Evolutionary conservation across 92 coral and sea anemone species (phyloP).

Genomic region (Micromussa lordhowensis): DNA sequence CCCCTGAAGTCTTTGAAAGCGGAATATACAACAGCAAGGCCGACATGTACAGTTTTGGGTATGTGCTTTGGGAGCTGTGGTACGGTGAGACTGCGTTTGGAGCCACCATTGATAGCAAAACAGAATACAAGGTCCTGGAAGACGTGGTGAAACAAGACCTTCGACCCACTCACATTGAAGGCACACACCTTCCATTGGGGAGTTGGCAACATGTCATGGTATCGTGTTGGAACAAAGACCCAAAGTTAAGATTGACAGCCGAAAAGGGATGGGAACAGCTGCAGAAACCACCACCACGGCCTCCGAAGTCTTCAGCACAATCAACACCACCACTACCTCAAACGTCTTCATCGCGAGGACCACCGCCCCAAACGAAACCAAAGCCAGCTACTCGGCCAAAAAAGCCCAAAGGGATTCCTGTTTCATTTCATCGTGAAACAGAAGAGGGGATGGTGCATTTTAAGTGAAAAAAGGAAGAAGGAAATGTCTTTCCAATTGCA

Average conservation of each 20-base stretch:
- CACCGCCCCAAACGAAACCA: background rate
- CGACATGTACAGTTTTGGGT: constrained; percentile 44
- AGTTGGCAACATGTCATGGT: constrained; percentile 11
- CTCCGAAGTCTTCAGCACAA: background rate
- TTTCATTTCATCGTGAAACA: background rate
- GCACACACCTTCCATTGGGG: background rate
- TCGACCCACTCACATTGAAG: constrained; percentile 27
- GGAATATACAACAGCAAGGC: constrained; percentile 32
- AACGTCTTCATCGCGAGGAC: background rate
- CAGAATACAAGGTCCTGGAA: background rate
- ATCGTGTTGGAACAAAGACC: constrained; percentile 20
- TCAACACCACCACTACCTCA: background rate
- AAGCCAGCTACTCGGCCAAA: background rate
- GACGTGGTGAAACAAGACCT: background rate
- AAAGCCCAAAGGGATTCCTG: background rate
- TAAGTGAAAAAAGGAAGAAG: background rate
- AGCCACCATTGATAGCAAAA: background rate
- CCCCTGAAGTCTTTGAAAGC: constrained; percentile 36
- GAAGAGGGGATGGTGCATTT: background rate
- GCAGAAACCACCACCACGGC: background rate
- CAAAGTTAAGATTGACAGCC: constrained; percentile 3
- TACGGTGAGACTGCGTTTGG: constrained; percentile 30
- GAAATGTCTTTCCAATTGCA: background rate
- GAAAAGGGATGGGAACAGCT: constrained; percentile 1
- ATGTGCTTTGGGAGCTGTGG: constrained; percentile 48